These are phyloP conservation scores for Alca torda DNA, from an alignment of 2,797 vertebrate genomes.

Conservation along the genomic window DNA sequence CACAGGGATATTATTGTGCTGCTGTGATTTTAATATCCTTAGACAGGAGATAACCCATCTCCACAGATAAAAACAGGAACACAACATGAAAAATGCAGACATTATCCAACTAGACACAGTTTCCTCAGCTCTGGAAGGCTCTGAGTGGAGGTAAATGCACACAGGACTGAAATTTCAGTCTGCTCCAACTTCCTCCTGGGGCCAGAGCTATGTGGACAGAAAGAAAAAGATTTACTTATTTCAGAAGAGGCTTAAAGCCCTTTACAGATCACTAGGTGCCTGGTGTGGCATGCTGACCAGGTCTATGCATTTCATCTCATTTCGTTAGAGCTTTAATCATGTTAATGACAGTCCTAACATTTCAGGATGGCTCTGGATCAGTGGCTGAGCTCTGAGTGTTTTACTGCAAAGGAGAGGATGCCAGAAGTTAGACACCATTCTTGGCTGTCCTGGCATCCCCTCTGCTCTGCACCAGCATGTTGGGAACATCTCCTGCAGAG, in stretches of 20 bases:
- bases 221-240: constrained; percentile 15
- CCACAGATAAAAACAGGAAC: constrained; percentile 7
- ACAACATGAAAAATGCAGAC: not conserved
- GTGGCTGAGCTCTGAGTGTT: not conserved
- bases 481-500: not conserved
- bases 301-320: not conserved
- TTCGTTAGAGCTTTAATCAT: constrained; percentile 10
- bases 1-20: not conserved
- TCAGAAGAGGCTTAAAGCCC: not conserved
- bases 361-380: constrained; percentile 2
- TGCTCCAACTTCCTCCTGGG: not conserved
- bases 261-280: not conserved
- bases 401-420: not conserved
- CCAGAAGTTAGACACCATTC: not conserved
- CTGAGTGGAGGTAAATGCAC: not conserved
- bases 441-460: not conserved
- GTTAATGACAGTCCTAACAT: constrained; percentile 7
- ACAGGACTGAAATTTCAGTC: constrained; percentile 15
- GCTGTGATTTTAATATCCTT: constrained; percentile 10
- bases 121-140: not conserved
- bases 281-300: not conserved
- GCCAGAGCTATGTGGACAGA: not conserved
- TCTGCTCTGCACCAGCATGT: not conserved
- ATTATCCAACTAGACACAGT: not conserved
- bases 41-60: not conserved